Base-by-base conservation (phyloP, 30 jellyfish, hydroid and myxozoan genomes). In the Catostylus mosaicus region DNA sequence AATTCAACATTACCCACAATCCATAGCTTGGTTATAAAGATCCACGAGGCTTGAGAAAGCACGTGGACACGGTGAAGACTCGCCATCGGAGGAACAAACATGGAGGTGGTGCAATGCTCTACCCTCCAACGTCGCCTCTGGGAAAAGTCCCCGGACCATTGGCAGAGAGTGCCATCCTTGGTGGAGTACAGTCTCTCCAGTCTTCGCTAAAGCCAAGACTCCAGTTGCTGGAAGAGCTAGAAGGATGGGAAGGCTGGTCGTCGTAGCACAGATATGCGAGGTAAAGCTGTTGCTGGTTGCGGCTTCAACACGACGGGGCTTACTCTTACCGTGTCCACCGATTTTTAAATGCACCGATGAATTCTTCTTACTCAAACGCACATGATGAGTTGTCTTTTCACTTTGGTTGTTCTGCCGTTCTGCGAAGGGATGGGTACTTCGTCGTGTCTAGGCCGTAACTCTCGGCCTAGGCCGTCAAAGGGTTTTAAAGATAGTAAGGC, bases 121-220 rank as follows among this genome's bases (percentile, higher is more conserved):
- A 64, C 35, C 89, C 83, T 66, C 84, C 51, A 56, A 30, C 19
- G 57, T 51, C 74, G 36, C 89, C 97, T 88, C 89, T 90, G 97
- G 97, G 97, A 77, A 90, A 90, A 90, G 97, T 90, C 97, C 97
- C 97, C 97, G 97, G 90, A 90, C 97, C 91, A 36, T 37, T 3
- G 92, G 91, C 87, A 75, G 90, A 79, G 78, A 82, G 90, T 90
- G 85, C 89, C 91, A 73, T 89, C 97, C 82, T 18, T 89, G 80
- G 81, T 63, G 88, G 97, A 89, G 59, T 62, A 67, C 85, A 67
- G 70, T 73, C 88, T 80, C 67, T 63, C 84, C 40, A 30, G 18
- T 56, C 77, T 73, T 78, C 95, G 71, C 50, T 62, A n/a, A 94
- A 90, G 97, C 95, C 91, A 84, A 90, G 97, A 90, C 91, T 90